Conservation (phyloP, 1,140 invertebrate species). For the Ips typographus region DNA sequence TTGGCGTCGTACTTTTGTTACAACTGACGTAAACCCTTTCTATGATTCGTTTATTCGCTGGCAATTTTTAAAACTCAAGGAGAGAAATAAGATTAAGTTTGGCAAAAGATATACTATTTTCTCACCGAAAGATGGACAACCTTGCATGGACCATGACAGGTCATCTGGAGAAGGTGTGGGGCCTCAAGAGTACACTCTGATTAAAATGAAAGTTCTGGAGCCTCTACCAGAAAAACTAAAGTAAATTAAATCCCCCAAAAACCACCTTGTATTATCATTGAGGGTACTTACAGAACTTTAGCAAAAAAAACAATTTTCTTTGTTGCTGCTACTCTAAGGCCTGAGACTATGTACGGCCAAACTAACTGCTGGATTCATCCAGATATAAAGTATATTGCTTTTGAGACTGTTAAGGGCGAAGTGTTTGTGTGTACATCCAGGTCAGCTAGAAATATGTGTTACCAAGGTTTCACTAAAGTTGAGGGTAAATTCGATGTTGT, state of each 20-base stretch:
- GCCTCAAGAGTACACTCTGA: conserved; percentile 96
- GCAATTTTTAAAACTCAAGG: conserved; percentile 92
- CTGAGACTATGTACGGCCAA: conserved; percentile 99
- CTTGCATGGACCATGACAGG: conserved; percentile 99
- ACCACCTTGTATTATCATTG: no score
- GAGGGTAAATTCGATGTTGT: conserved; percentile 79
- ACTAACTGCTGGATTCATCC: conserved; percentile 99
- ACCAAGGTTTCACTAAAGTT: conserved; percentile 84
- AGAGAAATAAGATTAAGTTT: conserved; percentile 88
- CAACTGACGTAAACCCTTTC: conserved; percentile 96
- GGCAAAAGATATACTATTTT: conserved; percentile 98
- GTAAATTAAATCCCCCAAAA: conserved; percentile 50
- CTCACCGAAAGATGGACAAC: conserved; percentile 95
- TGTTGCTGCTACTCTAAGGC: conserved; percentile 95
- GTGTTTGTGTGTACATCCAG: conserved; percentile 86
- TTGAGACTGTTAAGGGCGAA: conserved; percentile 69
- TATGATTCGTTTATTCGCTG: conserved; percentile 98
- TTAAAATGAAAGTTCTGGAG: conserved; percentile 87
- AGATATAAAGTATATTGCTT: conserved; percentile 90
- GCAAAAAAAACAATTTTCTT: conserved; percentile 70
- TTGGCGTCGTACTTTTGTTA: conserved; percentile 96
- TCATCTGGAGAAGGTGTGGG: conserved; percentile 95
- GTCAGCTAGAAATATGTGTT: conserved; percentile 93
- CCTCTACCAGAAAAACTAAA: conserved; percentile 74
- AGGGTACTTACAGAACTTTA: no score